Evolutionary conservation across 2,113 vertebrate species (phyloP).

Genomic region (Dasyurus viverrinus): DNA sequence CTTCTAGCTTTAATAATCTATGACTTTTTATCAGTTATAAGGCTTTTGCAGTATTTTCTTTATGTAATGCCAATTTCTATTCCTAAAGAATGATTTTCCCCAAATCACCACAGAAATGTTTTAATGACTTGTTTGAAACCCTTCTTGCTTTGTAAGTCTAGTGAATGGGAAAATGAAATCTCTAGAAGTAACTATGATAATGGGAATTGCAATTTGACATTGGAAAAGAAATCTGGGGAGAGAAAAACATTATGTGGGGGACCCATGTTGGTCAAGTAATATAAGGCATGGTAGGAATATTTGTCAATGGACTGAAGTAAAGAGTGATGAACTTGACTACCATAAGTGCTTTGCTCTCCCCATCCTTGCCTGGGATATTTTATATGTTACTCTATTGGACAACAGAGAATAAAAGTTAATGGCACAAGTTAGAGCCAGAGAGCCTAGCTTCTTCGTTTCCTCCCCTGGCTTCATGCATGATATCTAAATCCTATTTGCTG

Average conservation of each 20-base stretch:
- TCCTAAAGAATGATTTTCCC: neutral
- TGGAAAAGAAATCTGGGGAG: neutral
- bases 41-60: neutral
- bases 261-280: neutral
- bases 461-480: neutral
- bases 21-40: neutral
- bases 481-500: neutral
- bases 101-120: neutral
- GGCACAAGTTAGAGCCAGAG: neutral
- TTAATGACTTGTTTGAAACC: neutral
- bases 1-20: neutral
- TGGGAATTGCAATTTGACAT: neutral
- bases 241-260: neutral
- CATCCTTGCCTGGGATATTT: neutral
- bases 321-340: neutral
- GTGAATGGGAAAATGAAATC: neutral
- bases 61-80: neutral
- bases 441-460: neutral
- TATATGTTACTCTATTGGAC: neutral
- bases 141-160: neutral
- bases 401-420: neutral
- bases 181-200: neutral
- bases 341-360: neutral
- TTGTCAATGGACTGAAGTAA: neutral
- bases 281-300: neutral